Evolutionary conservation across 1,140 invertebrate species (phyloP).

Genomic region (Coboldia fuscipes): DNA sequence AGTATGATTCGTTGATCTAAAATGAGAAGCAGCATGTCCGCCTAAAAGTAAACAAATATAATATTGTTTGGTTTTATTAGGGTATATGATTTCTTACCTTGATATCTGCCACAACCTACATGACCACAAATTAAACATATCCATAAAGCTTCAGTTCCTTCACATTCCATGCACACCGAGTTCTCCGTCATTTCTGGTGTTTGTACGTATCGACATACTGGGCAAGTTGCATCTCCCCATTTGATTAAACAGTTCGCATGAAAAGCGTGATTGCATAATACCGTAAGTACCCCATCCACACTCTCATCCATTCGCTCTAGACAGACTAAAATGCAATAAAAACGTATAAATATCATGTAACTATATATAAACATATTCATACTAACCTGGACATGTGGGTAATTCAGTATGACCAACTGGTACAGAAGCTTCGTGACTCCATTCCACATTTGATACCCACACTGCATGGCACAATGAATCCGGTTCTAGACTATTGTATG

Average conservation of each 20-base stretch:
- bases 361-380: too few species aligned
- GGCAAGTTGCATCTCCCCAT: slow-evolving; percentile 85
- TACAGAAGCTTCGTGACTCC: slow-evolving; percentile 43
- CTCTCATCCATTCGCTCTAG: slow-evolving; percentile 96
- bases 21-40: slow-evolving; percentile 66
- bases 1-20: slow-evolving; percentile 84
- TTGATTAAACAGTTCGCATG: slow-evolving; percentile 86
- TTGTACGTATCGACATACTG: slow-evolving; percentile 68
- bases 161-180: slow-evolving; percentile 69
- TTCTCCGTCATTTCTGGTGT: slow-evolving; percentile 75
- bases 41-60: slow-evolving; percentile 30
- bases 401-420: slow-evolving; percentile 74
- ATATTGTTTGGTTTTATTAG: neutral
- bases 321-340: slow-evolving; percentile 8
- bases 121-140: slow-evolving; percentile 98
- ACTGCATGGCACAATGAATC: slow-evolving; percentile 77
- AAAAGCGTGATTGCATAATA: slow-evolving; percentile 96
- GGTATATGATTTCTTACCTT: too few species aligned
- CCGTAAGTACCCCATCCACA: slow-evolving; percentile 90
- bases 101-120: slow-evolving; percentile 76
- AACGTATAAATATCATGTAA: too few species aligned
- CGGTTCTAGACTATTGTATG: slow-evolving; percentile 85
- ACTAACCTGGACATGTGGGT: slow-evolving; percentile 72
- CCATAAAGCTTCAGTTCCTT: slow-evolving; percentile 67
- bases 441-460: slow-evolving; percentile 86